Percentiles rank a stretch among this genome's conserved stretches.
phyloP scores from a whole-genome alignment of 2,797 vertebrate genomes.

The Lepus oiostolus region DNA sequence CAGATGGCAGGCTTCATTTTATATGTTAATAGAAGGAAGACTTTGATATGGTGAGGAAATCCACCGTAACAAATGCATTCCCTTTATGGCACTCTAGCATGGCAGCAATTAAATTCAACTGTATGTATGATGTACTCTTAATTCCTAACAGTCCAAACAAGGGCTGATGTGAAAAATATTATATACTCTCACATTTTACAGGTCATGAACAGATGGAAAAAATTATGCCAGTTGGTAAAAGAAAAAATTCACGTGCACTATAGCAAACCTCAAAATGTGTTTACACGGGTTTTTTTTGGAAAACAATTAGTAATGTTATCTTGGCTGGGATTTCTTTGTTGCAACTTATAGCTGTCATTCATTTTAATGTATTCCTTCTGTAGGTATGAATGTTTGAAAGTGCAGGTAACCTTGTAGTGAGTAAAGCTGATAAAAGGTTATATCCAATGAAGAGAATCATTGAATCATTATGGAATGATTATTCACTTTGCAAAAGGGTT shows the following conservation, averaged over 20 bases:
- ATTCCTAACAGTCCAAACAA: slow-evolving; percentile 74
- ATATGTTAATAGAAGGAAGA: slow-evolving; percentile 67
- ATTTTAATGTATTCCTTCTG: slow-evolving; percentile 67
- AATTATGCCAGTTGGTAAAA: slow-evolving; percentile 58
- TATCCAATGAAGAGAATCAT: slow-evolving; percentile 45
- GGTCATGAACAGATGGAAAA: slow-evolving; percentile 71
- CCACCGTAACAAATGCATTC: slow-evolving; percentile 72
- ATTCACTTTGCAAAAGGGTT: slow-evolving; percentile 68
- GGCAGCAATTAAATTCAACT: slow-evolving; percentile 74
- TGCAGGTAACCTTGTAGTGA: slow-evolving; percentile 70
- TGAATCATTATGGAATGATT: slow-evolving; percentile 65
- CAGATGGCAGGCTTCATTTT: slow-evolving; percentile 65
- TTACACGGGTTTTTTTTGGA: slow-evolving; percentile 51
- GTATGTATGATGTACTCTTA: slow-evolving; percentile 69
- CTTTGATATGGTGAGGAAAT: slow-evolving; percentile 65
- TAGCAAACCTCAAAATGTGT: slow-evolving; percentile 73
- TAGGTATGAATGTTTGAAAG: slow-evolving; percentile 62
- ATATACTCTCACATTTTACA: slow-evolving; percentile 57
- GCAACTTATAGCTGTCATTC: slow-evolving; percentile 3
- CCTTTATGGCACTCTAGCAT: slow-evolving; percentile 56
- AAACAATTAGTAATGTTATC: slow-evolving; percentile 59
- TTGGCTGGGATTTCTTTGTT: slow-evolving; percentile 54
- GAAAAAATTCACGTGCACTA: slow-evolving; percentile 70
- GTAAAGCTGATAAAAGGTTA: slow-evolving; percentile 66
- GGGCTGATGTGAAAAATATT: slow-evolving; percentile 73